A percentile compares a stretch with the other conserved stretches of the same genome.
Evolutionary conservation across 2,888 invertebrate genomes (phyloP).

Genomic region (Caradrina kadenii): DNA sequence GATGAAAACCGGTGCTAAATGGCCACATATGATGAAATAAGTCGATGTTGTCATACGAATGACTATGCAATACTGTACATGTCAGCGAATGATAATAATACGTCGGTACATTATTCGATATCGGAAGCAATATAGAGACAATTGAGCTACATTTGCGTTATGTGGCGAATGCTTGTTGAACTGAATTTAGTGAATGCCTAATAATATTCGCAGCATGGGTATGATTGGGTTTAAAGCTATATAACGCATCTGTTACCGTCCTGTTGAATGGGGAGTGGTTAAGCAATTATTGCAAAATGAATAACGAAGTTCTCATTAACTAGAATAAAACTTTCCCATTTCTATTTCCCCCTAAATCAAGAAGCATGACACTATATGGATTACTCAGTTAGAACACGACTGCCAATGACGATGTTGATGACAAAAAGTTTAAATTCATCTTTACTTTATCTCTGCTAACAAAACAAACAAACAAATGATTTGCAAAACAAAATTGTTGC

Average conservation of each 20-base stretch:
- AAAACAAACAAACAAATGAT: conserved; percentile 16
- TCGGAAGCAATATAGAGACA: conserved; percentile 34
- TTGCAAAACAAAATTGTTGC: conserved; percentile 15
- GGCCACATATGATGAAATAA: conserved; percentile 49
- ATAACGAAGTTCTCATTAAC: background rate
- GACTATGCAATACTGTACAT: conserved; percentile 26
- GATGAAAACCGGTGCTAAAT: conserved; percentile 60
- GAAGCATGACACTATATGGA: background rate
- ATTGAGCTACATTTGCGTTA: conserved; percentile 43
- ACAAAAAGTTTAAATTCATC: background rate
- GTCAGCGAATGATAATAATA: conserved; percentile 47
- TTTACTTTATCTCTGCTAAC: background rate
- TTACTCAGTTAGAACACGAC: background rate
- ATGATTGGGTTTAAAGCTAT: conserved; percentile 29
- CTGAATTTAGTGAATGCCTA: conserved; percentile 46
- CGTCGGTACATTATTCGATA: conserved; percentile 41
- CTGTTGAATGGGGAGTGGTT: conserved; percentile 8
- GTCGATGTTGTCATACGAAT: conserved; percentile 36
- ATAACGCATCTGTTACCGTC: conserved; percentile 1
- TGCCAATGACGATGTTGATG: background rate
- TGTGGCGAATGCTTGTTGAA: conserved; percentile 47
- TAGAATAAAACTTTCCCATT: background rate
- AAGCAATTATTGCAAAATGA: background rate
- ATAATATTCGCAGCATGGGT: conserved; percentile 36
- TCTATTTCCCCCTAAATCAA: background rate